phyloP scores from a whole-genome alignment of 2,797 vertebrate species.

The Phalloptychus januarius region DNA sequence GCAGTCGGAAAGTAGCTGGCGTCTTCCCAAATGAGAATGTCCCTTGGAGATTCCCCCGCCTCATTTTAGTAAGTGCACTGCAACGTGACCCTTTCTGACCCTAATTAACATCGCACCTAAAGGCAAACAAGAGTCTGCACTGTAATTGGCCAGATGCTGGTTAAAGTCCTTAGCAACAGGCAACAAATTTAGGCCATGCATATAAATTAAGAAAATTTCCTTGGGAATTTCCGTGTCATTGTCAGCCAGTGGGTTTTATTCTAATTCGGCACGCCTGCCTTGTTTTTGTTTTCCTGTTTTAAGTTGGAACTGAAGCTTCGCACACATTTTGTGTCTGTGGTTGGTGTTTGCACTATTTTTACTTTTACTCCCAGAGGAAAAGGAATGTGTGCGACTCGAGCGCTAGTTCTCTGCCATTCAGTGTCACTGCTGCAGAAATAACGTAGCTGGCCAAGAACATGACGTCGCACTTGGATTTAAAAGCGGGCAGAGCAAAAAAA shows the following conservation, averaged over 20 bases:
- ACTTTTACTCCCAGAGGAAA: conserved; percentile 24
- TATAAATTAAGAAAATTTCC: conserved; percentile 68
- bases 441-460: conserved; percentile 13
- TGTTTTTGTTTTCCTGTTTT: conserved; percentile 62
- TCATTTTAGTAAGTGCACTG: conserved; percentile 68
- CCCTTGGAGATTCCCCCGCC: conserved; percentile 49
- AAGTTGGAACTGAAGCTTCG: conserved; percentile 38
- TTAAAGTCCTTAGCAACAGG: conserved; percentile 65
- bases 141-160: conserved; percentile 65
- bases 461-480: conserved; percentile 48
- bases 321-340: conserved; percentile 23
- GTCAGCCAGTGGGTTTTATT: conserved; percentile 56
- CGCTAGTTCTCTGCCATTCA: conserved; percentile 3
- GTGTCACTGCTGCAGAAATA: conserved; percentile 24
- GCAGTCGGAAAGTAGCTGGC: conserved; percentile 43
- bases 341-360: conserved; percentile 41
- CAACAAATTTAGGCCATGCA: conserved; percentile 70
- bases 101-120: conserved; percentile 75
- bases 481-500: conserved; percentile 45
- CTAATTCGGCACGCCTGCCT: conserved; percentile 35
- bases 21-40: conserved; percentile 51
- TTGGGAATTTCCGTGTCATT: conserved; percentile 61
- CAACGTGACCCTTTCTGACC: conserved; percentile 63
- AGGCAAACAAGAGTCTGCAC: conserved; percentile 40
- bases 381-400: not conserved